A percentile compares a stretch with the other conserved stretches of the same genome.
phyloP scores from a whole-genome alignment of 92 coral and sea anemone species.

The Epizoanthus rinbou region DNA sequence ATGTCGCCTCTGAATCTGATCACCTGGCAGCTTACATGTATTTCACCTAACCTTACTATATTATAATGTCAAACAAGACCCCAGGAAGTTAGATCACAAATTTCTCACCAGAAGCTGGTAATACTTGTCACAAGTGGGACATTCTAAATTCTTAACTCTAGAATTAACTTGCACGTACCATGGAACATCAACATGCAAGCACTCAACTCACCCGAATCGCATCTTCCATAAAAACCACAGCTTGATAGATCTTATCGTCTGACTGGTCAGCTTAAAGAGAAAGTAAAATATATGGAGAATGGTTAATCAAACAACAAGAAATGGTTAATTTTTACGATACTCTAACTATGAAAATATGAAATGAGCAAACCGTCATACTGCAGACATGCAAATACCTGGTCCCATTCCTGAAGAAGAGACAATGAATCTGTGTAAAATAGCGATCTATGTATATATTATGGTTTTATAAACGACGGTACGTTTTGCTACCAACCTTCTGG shows the following conservation, averaged over 20 bases:
- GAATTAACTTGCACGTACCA: too few species aligned
- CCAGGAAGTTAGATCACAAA: too few species aligned
- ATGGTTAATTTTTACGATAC: not conserved
- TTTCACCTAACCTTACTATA: too few species aligned
- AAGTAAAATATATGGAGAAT: not conserved
- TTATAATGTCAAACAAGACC: too few species aligned
- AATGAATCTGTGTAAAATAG: too few species aligned
- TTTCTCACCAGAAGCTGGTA: too few species aligned
- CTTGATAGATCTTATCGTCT: conserved; percentile 75
- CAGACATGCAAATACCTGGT: not conserved
- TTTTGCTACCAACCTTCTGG: conserved; percentile 38
- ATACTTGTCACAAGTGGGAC: not conserved
- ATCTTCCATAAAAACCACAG: conserved; percentile 96
- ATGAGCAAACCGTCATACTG: not conserved
- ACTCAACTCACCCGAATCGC: conserved; percentile 73
- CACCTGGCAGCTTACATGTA: too few species aligned
- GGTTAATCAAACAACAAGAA: not conserved
- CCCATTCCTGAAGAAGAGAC: too few species aligned
- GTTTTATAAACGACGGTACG: not conserved
- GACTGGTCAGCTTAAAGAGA: conserved; percentile 42
- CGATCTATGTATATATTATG: too few species aligned
- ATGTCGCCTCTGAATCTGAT: too few species aligned
- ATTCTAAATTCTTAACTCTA: not conserved
- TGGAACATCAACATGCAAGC: not conserved
- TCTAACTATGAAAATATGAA: not conserved